Evolutionary conservation across 1,140 invertebrate species (phyloP), one percentile per base, ranked within the genome.

Genomic region (Drusus annulatus): DNA sequence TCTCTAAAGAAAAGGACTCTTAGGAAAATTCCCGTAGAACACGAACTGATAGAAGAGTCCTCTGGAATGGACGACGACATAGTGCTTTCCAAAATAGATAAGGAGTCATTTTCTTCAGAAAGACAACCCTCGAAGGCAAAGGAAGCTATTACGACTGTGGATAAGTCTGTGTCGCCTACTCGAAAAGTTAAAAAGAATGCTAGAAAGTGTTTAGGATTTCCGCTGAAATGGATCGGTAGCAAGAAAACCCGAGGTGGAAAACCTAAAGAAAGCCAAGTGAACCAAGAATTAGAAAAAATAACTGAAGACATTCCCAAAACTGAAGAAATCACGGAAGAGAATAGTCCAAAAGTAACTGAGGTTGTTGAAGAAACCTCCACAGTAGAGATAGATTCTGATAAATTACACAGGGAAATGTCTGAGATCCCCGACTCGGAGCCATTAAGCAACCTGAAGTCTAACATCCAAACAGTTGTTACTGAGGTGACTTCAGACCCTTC

Each of bases 181-280:
- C 8, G 23, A 51, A 78, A 81, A 51, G n/a, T 36, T 54, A 82
- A 82, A 73, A 82, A 74, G 25, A 74, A 19, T 31, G 52, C 23
- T 19, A 73, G 62, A 63, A 80, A 77, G 58, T 10, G 15, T 0
- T n/a, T 78, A 17, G 63, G 31, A 21, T 80, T 82, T 23, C 78
- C 73, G 1, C 74, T 80, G 50, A 82, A 82, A 82, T 82, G 65
- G 81, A 78, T 78, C 25, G 50, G 74, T 52, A 80, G 73, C 36
- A 82, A 82, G 79, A 82, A 80, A 52, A 63, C 71, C 31, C 76
- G 76, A 10, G n/a, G n/a, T 17, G 54, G n/a, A 56, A 56, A 45
- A 45, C 36, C 10, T 13, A 45, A 45, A 10, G 36, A 13, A 13
- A 10, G 13, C 36, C 36, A 45, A 45, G 36, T 45, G 8, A 45